A percentile compares a stretch with the other conserved stretches of the same genome.
Conservation (phyloP, 2,797 vertebrate species). For the Alosa sapidissima region DNA sequence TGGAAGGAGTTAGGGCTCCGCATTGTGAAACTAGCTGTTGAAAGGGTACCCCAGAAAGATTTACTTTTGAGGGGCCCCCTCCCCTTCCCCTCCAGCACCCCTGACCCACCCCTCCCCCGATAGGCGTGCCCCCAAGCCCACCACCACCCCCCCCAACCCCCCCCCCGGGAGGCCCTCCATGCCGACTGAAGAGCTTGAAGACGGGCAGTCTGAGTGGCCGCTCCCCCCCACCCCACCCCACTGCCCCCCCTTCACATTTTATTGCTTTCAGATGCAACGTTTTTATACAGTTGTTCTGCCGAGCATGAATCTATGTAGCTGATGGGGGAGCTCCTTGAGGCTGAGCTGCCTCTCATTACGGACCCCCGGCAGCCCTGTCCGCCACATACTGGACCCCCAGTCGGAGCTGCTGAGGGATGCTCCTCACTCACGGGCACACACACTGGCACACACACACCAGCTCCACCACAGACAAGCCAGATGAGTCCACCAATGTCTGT, state of each 20-base stretch:
- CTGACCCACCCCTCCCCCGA: neutral
- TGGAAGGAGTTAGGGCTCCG: conserved; percentile 66
- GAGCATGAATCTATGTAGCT: conserved; percentile 29
- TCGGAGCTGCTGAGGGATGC: neutral
- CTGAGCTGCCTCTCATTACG: conserved; percentile 40
- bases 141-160: neutral
- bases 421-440: neutral
- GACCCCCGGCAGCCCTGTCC: neutral
- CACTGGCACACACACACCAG: neutral
- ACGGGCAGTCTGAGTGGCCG: conserved; percentile 48
- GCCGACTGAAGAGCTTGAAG: conserved; percentile 44
- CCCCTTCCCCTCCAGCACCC: conserved; percentile 26
- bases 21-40: conserved; percentile 61
- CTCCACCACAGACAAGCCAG: neutral
- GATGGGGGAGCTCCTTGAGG: conserved; percentile 17
- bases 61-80: conserved; percentile 56
- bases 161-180: conserved; percentile 43
- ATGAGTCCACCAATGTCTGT: neutral
- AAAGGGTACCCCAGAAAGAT: conserved; percentile 63
- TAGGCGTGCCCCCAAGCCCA: neutral
- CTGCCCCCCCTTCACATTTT: conserved; percentile 25
- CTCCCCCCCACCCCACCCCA: neutral
- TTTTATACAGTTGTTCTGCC: conserved; percentile 41
- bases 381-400: neutral
- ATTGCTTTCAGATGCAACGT: conserved; percentile 58